Conservation (phyloP, 2,797 vertebrate species). For the Myiotriccus ornatus region DNA sequence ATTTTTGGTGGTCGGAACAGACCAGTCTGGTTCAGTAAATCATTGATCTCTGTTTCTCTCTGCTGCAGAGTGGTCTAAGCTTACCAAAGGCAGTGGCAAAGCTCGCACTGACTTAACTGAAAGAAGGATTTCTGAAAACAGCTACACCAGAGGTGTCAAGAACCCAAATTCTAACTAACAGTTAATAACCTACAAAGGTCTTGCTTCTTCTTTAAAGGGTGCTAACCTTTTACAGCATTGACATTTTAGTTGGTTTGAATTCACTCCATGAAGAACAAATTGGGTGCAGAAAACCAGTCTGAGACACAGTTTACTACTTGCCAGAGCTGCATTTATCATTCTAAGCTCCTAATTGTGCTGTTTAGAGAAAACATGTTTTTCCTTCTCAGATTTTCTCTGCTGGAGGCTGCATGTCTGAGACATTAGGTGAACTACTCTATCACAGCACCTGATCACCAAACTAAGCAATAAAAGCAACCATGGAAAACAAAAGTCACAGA, state of each 20-base stretch:
- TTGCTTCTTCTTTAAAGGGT: background rate
- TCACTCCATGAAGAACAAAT: background rate
- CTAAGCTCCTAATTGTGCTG: background rate
- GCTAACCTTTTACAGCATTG: background rate
- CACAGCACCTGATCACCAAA: conserved; percentile 41
- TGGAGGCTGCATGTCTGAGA: background rate
- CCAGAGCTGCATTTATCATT: background rate
- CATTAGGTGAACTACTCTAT: background rate
- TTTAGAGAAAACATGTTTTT: background rate
- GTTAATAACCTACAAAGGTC: background rate
- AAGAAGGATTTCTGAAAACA: background rate
- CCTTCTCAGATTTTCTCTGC: background rate
- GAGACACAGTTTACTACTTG: background rate
- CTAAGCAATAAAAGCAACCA: conserved; percentile 3
- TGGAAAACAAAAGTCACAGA: background rate
- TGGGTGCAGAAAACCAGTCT: background rate
- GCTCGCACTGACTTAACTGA: background rate
- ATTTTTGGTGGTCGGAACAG: background rate
- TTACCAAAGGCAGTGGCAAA: background rate
- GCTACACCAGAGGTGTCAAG: background rate
- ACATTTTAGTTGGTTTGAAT: background rate
- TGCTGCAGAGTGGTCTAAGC: background rate
- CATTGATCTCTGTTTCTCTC: background rate
- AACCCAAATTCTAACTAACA: background rate
- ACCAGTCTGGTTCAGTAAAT: background rate